Evolutionary conservation across 1,140 invertebrate genomes (phyloP).

Genomic region (Notospermus geniculatus): DNA sequence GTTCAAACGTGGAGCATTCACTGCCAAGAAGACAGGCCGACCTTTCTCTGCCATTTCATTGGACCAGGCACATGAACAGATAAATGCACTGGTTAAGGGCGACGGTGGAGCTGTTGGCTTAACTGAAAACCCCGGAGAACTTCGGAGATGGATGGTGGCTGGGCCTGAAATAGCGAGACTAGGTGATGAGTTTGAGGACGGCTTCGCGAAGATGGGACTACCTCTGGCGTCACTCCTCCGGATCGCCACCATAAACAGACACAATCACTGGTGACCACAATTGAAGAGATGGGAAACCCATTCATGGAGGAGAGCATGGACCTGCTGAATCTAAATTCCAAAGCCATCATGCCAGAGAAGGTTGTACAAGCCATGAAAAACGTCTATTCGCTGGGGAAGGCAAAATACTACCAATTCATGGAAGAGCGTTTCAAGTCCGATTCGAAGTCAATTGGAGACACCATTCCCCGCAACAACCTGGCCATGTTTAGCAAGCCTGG

Average conservation of each 20-base stretch:
- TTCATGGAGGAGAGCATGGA: conserved; percentile 13
- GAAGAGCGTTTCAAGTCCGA: too few species aligned
- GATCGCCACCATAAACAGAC: conserved; percentile 12
- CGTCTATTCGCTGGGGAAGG: too few species aligned
- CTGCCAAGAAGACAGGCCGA: conserved; percentile 7
- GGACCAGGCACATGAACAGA: conserved; percentile 29
- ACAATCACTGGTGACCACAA: neutral
- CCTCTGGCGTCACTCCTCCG: conserved; percentile 13
- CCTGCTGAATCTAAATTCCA: conserved; percentile 8
- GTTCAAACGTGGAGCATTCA: conserved; percentile 5
- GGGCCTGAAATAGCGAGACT: conserved; percentile 20
- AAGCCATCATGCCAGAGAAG: conserved; percentile 2
- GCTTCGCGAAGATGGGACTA: conserved; percentile 10
- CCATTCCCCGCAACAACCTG: neutral
- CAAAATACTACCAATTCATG: too few species aligned
- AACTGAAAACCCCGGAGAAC: conserved; percentile 24
- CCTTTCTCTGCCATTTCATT: conserved; percentile 19
- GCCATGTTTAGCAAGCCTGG: neutral
- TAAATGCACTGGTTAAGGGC: conserved; percentile 27
- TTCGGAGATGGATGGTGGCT: conserved; percentile 26
- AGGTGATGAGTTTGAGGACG: conserved; percentile 10
- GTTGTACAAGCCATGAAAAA: too few species aligned
- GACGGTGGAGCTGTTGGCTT: conserved; percentile 30
- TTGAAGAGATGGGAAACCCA: conserved; percentile 19
- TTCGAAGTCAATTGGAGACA: too few species aligned